These are phyloP conservation scores for Rallus limicola DNA, from an alignment of 2,113 vertebrate species.

Conservation along the genomic window DNA sequence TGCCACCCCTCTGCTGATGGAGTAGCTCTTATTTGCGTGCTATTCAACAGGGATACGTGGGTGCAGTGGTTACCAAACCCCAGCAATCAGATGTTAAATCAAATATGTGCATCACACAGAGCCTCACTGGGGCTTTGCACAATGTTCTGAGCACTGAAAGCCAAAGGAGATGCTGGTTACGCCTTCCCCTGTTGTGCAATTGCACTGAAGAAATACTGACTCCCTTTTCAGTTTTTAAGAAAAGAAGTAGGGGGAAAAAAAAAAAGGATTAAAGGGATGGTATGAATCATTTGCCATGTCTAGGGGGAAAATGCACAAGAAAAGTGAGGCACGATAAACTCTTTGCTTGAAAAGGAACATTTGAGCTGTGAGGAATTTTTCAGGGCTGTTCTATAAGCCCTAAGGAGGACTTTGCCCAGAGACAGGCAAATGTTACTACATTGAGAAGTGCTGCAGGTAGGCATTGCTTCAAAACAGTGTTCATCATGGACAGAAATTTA, in stretches of 20 bases:
- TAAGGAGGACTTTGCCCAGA: not conserved
- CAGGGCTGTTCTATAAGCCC: not conserved
- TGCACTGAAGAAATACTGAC: not conserved
- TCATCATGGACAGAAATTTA: not conserved
- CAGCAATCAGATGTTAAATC: not conserved
- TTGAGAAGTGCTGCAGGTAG: not conserved
- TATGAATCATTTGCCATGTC: not conserved
- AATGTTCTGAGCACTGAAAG: not conserved
- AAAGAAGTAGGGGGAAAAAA: not conserved
- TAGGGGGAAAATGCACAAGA: not conserved
- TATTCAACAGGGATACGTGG: not conserved
- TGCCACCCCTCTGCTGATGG: no score
- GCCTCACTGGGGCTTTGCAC: not conserved
- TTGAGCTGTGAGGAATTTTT: not conserved
- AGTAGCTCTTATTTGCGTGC: not conserved
- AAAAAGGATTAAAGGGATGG: not conserved
- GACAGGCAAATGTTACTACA: not conserved
- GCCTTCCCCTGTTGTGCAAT: not conserved
- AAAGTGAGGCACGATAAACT: not conserved
- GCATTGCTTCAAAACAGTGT: not conserved
- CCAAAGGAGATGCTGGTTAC: not conserved
- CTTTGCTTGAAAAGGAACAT: not conserved
- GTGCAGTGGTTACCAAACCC: slow-evolving; percentile 10
- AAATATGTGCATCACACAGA: not conserved
- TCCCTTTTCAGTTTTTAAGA: not conserved